These are phyloP conservation scores for Channa maculata DNA, from an alignment of 2,113 vertebrate genomes.

Conservation along the genomic window DNA sequence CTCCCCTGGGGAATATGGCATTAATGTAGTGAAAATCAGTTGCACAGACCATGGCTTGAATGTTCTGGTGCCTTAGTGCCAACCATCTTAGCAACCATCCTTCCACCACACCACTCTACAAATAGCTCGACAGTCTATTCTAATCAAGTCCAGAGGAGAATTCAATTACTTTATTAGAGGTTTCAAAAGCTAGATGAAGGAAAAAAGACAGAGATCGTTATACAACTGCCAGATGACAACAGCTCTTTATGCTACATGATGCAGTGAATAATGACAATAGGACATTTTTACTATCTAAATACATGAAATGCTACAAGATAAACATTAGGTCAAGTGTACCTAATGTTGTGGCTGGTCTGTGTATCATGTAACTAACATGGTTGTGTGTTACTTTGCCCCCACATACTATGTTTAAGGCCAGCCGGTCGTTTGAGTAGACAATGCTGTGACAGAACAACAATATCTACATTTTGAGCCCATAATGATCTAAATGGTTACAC, in stretches of 20 bases:
- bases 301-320: too few species aligned
- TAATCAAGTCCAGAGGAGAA: constrained; percentile 50
- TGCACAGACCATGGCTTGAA: constrained; percentile 39
- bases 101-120: constrained; percentile 51
- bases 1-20: constrained; percentile 51
- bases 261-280: constrained; percentile 11
- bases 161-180: constrained; percentile 55
- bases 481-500: constrained; percentile 11
- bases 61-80: constrained; percentile 40
- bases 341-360: too few species aligned
- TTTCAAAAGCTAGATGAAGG: constrained; percentile 17
- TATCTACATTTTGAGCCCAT: not conserved
- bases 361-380: too few species aligned
- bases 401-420: too few species aligned
- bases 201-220: constrained; percentile 7
- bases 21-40: constrained; percentile 54
- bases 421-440: too few species aligned
- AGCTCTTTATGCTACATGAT: not conserved
- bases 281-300: not conserved
- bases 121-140: constrained; percentile 56
- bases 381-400: too few species aligned
- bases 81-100: constrained; percentile 51
- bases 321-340: too few species aligned
- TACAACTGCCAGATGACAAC: constrained; percentile 2
- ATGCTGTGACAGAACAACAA: too few species aligned